Evolutionary conservation across 2,888 invertebrate genomes (phyloP), one percentile per base, ranked within the genome.

Genomic region (Leptinotarsa tumamoca): DNA sequence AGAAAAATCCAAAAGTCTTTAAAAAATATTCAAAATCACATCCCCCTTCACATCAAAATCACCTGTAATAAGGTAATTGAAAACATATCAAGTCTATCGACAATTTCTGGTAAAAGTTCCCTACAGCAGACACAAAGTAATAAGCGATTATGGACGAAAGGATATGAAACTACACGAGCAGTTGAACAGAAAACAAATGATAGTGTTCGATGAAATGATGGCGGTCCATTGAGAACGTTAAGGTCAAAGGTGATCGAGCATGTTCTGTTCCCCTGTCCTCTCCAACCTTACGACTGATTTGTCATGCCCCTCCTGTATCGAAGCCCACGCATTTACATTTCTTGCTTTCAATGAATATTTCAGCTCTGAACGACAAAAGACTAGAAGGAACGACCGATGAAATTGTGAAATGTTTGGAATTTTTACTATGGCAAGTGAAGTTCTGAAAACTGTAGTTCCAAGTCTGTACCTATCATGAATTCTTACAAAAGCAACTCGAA

Each of bases 201-300:
- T 85, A 86, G 86, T 85, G 86, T 86, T 86, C 85, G 85, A 85
- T 86, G 85, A 84, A 86, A 86, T 86, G 86, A 87, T 86, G 86
- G 86, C 86, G 86, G 86, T 85, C 86, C 87, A 87, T 87, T 87
- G 87, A 87, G 85, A 85, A 86, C 84, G 82, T 80, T 80, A 83
- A 82, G 87, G 87, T 87, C 86, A 87, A 81, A 86, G 87, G 87
- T 87, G 85, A 85, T 80, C 86, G 86, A 85, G 86, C 87, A 86
- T 87, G 86, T 86, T 85, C 83, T 77, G 78, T 76, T 71, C 73
- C 80, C 80, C 76, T 72, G 77, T 79, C 78, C 82, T 84, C 82
- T 82, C 80, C 78, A 80, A 79, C 80, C 79, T 82, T 61, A 81
- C 77, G 84, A 83, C 86, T 86, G 87, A 87, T 87, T 87, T 87